Evolutionary conservation across 1,140 invertebrate genomes (phyloP).

Genomic region (Drosophila carrolli): DNA sequence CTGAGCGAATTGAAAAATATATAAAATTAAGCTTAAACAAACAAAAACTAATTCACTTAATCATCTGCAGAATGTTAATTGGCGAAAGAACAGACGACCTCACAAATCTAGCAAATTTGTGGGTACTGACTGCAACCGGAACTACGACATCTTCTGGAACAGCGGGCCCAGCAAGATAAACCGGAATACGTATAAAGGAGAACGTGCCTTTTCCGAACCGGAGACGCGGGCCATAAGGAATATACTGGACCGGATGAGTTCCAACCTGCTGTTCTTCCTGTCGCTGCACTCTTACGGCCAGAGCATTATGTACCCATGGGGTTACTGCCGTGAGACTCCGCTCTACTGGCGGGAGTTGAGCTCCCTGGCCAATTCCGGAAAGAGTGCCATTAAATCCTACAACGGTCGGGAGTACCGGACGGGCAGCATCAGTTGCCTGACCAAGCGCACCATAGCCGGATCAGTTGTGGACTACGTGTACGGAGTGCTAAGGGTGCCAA

Average conservation of each 20-base stretch:
- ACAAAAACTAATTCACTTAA: background rate
- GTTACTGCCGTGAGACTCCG: conserved; percentile 85
- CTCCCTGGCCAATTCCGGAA: conserved; percentile 84
- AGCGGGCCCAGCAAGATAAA: conserved; percentile 86
- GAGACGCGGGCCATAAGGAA: conserved; percentile 89
- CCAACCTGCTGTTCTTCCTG: conserved; percentile 88
- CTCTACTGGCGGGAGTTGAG: conserved; percentile 59
- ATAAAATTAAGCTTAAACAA: too few species aligned
- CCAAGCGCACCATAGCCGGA: conserved; percentile 87
- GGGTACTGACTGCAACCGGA: conserved; percentile 89
- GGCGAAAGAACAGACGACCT: conserved; percentile 86
- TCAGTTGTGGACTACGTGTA: conserved; percentile 90
- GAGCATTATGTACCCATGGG: conserved; percentile 87
- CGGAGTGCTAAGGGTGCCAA: conserved; percentile 87
- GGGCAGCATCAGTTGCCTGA: conserved; percentile 73
- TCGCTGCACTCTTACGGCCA: conserved; percentile 89
- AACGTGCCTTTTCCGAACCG: conserved; percentile 90
- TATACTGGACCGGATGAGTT: conserved; percentile 85
- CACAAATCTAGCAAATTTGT: conserved; percentile 84
- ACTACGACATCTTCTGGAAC: conserved; percentile 89
- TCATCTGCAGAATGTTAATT: conserved; percentile 83
- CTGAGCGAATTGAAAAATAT: too few species aligned
- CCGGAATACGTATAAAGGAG: conserved; percentile 89
- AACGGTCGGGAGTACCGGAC: conserved; percentile 85
- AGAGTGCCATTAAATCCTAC: conserved; percentile 85